Conservation (phyloP, 1,140 invertebrate species). For the Scaptodrosophila lebanonensis region DNA sequence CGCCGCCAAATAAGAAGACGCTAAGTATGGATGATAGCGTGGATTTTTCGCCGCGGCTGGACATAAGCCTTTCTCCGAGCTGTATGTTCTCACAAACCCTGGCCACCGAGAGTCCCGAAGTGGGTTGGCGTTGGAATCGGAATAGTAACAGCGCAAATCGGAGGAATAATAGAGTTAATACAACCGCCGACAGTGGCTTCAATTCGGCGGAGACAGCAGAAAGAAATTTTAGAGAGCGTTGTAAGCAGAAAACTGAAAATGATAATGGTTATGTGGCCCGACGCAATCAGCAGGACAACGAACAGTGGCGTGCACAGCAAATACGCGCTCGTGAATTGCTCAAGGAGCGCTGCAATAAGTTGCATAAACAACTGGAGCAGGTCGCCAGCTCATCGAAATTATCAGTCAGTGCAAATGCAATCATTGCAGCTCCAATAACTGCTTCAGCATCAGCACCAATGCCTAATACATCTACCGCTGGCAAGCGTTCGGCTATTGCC, state of each 20-base stretch:
- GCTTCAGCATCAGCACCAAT: background rate
- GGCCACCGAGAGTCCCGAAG: slow-evolving; percentile 61
- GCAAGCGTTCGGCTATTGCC: slow-evolving; percentile 9
- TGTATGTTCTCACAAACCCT: slow-evolving; percentile 63
- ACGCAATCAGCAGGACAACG: slow-evolving; percentile 51
- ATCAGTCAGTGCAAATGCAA: background rate
- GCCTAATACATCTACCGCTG: background rate
- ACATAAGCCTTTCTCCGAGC: slow-evolving; percentile 55
- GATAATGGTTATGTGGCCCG: slow-evolving; percentile 37
- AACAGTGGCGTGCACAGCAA: slow-evolving; percentile 55
- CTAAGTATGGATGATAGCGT: slow-evolving; percentile 62
- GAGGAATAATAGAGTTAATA: slow-evolving; percentile 31
- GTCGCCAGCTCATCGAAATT: slow-evolving; percentile 5
- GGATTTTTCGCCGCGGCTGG: slow-evolving; percentile 56
- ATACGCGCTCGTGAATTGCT: slow-evolving; percentile 51
- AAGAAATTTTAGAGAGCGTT: slow-evolving; percentile 28
- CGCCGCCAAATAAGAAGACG: slow-evolving; percentile 54
- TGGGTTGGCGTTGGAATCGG: slow-evolving; percentile 65
- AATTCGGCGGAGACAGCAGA: slow-evolving; percentile 49
- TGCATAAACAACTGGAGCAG: slow-evolving; percentile 53
- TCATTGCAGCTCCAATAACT: background rate
- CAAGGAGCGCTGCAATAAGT: slow-evolving; percentile 57
- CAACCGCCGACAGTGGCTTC: slow-evolving; percentile 61
- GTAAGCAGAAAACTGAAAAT: slow-evolving; percentile 30
- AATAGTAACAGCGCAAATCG: slow-evolving; percentile 6